Percentiles rank a stretch among this genome's conserved stretches.
phyloP scores from a whole-genome alignment of 1,140 invertebrate genomes.

The Oreohelix idahoensis region DNA sequence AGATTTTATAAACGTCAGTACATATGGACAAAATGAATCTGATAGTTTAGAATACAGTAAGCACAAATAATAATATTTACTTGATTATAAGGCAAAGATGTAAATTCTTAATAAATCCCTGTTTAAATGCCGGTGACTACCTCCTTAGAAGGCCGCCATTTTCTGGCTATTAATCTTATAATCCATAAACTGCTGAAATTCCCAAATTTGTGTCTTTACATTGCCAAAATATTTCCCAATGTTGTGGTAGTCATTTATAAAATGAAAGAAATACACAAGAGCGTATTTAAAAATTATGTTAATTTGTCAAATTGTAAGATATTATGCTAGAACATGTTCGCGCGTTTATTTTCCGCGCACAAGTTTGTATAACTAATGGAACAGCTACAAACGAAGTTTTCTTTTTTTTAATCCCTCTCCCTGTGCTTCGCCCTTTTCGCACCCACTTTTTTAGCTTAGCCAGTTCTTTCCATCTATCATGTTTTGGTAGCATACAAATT shows the following conservation, averaged over 20 bases:
- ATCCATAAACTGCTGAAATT: neutral
- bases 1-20: neutral
- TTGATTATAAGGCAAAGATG: neutral
- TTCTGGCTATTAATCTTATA: constrained; percentile 12
- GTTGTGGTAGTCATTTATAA: neutral
- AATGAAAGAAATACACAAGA: neutral
- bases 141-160: constrained; percentile 37
- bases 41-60: neutral
- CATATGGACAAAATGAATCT: neutral
- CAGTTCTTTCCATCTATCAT: too few relatives aligned
- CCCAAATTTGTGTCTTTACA: neutral
- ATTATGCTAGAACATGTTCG: neutral
- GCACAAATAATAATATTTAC: neutral
- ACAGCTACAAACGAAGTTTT: neutral
- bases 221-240: neutral
- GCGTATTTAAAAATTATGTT: neutral
- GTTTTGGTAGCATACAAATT: too few relatives aligned
- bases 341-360: neutral
- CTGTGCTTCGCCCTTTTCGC: too few relatives aligned
- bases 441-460: too few relatives aligned
- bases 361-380: neutral
- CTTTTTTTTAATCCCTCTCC: too few relatives aligned
- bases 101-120: neutral
- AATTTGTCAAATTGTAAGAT: neutral
- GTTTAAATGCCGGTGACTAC: constrained; percentile 32